Evolutionary conservation across 1,140 invertebrate species (phyloP), one percentile per base, ranked within the genome.

Genomic region (Microplitis demolitor): DNA sequence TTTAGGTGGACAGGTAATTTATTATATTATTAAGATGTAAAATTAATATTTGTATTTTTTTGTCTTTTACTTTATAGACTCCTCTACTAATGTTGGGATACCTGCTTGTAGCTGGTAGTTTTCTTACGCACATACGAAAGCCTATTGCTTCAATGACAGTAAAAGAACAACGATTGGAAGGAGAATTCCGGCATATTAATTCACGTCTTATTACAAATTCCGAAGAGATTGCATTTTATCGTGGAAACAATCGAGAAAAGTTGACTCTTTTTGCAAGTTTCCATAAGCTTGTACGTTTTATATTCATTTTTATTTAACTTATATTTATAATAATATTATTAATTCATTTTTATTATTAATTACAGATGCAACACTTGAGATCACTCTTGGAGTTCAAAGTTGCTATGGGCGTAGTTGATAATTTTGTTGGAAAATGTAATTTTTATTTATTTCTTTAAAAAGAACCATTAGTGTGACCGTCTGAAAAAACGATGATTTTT

Each of bases 171-270:
- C 95, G 96, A 84, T 86, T 99, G 8, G 98, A 99, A 88, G 98
- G 98, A 73, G 97, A 99, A 90, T 98, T 97, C 85, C 91, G 98
- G 82, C 98, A 96, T 82, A 96, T 99, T 24, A 98, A 99, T 86
- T 97, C 97, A 5, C 89, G 98, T 35, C 87, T 99, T 4, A 99
- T 99, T 56, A 97, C 96, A 0, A 98, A 99, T 86, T 96, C 97
- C 16, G 98, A 99, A 88, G 98, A 99, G 88, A 92, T 99, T 73
- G 97, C 98, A 3, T 99, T 99, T 87, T 99, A 99, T 85, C 91
- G 97, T 87, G 97, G 97, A 77, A 97, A 97, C 79, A 88, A 89
- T 58, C 90, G 95, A 45, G 98, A 99, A 86, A 95, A 97, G 84
- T 84, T 93, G 16, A 98, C 94, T 0, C 87, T 99, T 4, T 84